A percentile compares a stretch with the other conserved stretches of the same genome.
phyloP scores from a whole-genome alignment of 2,888 invertebrate species.

The Caenorhabditis angaria region DNA sequence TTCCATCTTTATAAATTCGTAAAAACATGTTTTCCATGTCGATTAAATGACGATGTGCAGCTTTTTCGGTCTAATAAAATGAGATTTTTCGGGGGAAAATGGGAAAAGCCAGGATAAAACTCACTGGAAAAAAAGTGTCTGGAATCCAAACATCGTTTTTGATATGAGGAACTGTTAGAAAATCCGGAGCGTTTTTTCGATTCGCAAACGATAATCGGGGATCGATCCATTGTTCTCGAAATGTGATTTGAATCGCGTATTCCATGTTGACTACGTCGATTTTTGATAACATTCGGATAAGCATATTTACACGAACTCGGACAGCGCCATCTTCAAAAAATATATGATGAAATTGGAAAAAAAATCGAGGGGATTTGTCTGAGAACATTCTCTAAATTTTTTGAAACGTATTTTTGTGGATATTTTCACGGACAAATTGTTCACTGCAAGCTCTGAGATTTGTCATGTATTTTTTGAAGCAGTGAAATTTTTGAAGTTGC shows the following conservation, averaged over 20 bases:
- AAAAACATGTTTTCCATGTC: slow-evolving; percentile 83
- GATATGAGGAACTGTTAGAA: slow-evolving; percentile 70
- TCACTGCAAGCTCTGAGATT: too few species aligned
- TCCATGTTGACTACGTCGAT: slow-evolving; percentile 99
- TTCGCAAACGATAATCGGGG: slow-evolving; percentile 77
- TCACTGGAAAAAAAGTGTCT: slow-evolving; percentile 70
- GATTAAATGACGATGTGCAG: slow-evolving; percentile 80
- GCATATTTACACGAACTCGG: slow-evolving; percentile 95
- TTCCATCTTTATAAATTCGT: slow-evolving; percentile 90
- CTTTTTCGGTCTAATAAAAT: slow-evolving; percentile 91
- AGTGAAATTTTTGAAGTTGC: too few species aligned
- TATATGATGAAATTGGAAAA: slow-evolving; percentile 1
- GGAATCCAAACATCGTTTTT: slow-evolving; percentile 94
- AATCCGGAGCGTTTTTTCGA: slow-evolving; percentile 53
- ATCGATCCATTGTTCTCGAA: slow-evolving; percentile 96
- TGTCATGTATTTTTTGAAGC: too few species aligned
- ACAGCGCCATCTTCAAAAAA: slow-evolving; percentile 81
- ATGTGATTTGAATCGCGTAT: slow-evolving; percentile 95
- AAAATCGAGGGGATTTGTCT: too few species aligned
- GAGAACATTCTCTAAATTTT: too few species aligned
- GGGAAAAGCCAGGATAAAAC: not conserved
- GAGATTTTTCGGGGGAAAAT: not conserved
- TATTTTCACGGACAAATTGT: too few species aligned
- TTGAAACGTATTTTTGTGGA: too few species aligned
- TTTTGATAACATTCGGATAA: slow-evolving; percentile 95